Evolutionary conservation across 2,797 vertebrate species (phyloP).

Genomic region (Percopsis omiscomaycus): DNA sequence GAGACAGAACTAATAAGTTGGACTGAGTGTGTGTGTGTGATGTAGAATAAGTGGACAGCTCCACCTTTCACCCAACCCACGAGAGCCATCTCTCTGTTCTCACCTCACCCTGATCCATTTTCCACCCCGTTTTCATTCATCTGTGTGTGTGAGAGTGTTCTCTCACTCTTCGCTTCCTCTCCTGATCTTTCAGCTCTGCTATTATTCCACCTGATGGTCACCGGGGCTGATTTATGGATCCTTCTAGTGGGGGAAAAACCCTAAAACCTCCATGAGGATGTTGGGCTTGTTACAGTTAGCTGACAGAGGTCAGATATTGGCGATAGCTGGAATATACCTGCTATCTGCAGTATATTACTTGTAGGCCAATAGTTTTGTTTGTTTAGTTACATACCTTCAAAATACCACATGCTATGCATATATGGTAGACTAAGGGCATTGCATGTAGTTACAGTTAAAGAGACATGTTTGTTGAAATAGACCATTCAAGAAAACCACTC

Average conservation of each 20-base stretch:
- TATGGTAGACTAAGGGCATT: no score
- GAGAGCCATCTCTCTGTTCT: slow-evolving; percentile 27
- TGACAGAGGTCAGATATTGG: no score
- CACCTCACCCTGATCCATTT: slow-evolving; percentile 39
- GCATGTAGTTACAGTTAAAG: no score
- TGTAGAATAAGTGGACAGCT: slow-evolving; percentile 37
- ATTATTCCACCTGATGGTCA: slow-evolving; percentile 72
- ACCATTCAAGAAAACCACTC: slow-evolving; percentile 40
- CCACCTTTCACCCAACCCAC: slow-evolving; percentile 33
- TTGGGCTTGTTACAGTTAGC: no score
- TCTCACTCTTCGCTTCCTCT: slow-evolving; percentile 17
- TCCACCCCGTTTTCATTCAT: slow-evolving; percentile 51
- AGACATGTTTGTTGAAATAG: slow-evolving; percentile 25
- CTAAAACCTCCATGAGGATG: background rate
- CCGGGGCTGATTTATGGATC: slow-evolving; percentile 58
- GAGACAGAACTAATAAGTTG: no score
- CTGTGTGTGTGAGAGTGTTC: slow-evolving; percentile 3
- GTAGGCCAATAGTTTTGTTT: no score
- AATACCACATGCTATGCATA: no score
- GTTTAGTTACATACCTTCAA: no score
- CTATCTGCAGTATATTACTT: no score
- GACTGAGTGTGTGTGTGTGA: background rate
- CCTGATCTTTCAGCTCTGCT: slow-evolving; percentile 47
- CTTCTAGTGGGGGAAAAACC: slow-evolving; percentile 27
- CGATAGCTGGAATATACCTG: no score